Conservation (phyloP, 2,113 vertebrate genomes). For the Mus spicilegus region DNA sequence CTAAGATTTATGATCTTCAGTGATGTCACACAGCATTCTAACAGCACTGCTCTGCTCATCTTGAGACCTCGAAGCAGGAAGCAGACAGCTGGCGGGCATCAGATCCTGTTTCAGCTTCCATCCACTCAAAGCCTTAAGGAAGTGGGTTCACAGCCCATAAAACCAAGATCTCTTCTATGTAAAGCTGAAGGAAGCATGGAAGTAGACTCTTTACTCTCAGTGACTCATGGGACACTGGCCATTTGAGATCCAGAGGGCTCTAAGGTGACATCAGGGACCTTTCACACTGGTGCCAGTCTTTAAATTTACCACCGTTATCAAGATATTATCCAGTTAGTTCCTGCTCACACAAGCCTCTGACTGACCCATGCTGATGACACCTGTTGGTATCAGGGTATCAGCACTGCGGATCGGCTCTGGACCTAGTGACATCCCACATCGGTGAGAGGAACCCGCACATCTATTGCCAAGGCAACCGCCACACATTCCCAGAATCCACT, state of each 20-base stretch:
- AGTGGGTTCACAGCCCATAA: accelerated
- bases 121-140: background rate
- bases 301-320: background rate
- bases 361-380: accelerated
- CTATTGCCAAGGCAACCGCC: too few relatives aligned
- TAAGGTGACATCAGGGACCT: accelerated
- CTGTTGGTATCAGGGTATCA: too few relatives aligned
- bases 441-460: too few relatives aligned
- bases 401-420: too few relatives aligned
- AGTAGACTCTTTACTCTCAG: accelerated
- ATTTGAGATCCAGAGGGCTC: background rate
- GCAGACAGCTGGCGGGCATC: accelerated
- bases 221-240: background rate
- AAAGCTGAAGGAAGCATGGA: too few relatives aligned
- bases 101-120: accelerated
- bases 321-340: accelerated
- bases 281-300: accelerated
- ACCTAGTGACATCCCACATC: too few relatives aligned
- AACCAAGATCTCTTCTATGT: background rate
- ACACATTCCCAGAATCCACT: too few relatives aligned
- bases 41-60: background rate
- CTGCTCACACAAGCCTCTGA: accelerated
- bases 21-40: accelerated
- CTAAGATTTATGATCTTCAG: background rate
- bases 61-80: background rate